Base-by-base conservation (phyloP, 2,797 vertebrate species). In the Pyrrhura leucotis region DNA sequence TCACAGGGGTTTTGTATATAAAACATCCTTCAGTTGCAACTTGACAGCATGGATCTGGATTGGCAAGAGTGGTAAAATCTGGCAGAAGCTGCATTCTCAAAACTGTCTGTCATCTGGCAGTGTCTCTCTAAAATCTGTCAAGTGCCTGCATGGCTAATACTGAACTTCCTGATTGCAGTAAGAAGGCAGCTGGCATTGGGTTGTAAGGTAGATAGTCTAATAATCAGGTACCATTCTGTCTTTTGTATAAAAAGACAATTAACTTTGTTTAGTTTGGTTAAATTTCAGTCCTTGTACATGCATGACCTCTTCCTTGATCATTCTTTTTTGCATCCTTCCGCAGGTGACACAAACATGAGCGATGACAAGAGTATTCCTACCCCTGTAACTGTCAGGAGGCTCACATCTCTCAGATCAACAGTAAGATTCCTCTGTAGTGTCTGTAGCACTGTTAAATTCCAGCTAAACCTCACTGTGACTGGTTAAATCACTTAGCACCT, bases 391-490 rank as follows among this genome's bases (percentile, higher is more conserved):
- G 63, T 58, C 40, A 97, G 94, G 81, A 98, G 95, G 80, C 23
- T 96, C 4, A 2, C 53, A 19, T 92, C 95, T 82, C 88, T 88
- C 0, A 59, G 83, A 50, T 75, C 83, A 50, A 97, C 96, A 40
- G 98, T 98, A 92, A 97, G 97, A 8, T 40, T 37, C 28, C 85
- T 58, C 21, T 48, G 20, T 59, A 9, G 12, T 72, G 16, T 53
- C 8, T 82, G 35, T 13, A 48, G 39, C 16, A 1, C 14, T 88
- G 10, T 18, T 16, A 40, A 76, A 59, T 45, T 65, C 29, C 12
- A 61, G 3, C 15, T 58, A 29, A 67, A 74, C 4, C 26, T 63
- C 8, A 9, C 16, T 61, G 31, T 59, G 31, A n/a, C 5, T 15
- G 14, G 14, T 72, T 21, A 72, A 77, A 29, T 28, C 28, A 7